Evolutionary conservation across 1,140 invertebrate genomes (phyloP).

Genomic region (Drosophila ironensis): DNA sequence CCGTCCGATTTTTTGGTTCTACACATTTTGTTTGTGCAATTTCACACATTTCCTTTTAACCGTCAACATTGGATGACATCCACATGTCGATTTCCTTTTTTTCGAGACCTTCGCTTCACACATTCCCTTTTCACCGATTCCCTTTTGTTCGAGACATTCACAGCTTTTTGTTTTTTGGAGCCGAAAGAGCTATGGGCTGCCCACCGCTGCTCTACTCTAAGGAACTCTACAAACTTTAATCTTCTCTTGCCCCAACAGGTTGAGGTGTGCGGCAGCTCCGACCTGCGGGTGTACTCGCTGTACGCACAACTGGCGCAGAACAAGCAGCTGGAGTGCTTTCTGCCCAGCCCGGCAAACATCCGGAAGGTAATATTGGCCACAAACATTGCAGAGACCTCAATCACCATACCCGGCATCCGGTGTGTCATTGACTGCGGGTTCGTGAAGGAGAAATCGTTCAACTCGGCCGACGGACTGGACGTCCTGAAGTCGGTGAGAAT

Average conservation of each 20-base stretch:
- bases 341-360: conserved; percentile 85
- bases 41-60: too few relatives aligned
- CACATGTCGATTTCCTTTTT: too few relatives aligned
- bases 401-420: conserved; percentile 97
- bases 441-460: conserved; percentile 93
- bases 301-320: conserved; percentile 91
- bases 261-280: conserved; percentile 53
- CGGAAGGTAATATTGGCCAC: conserved; percentile 97
- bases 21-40: too few relatives aligned
- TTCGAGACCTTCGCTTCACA: too few relatives aligned
- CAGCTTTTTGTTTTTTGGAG: too few relatives aligned
- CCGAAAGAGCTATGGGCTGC: too few relatives aligned
- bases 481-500: conserved; percentile 91
- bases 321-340: conserved; percentile 91
- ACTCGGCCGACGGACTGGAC: conserved; percentile 92
- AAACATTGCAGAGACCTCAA: conserved; percentile 98
- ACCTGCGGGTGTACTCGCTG: conserved; percentile 89
- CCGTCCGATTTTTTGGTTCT: too few relatives aligned
- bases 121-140: too few relatives aligned
- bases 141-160: too few relatives aligned
- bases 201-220: too few relatives aligned
- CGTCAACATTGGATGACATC: too few relatives aligned
- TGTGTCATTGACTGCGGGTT: conserved; percentile 97
- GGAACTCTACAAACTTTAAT: too few relatives aligned
- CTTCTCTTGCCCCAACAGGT: not conserved